Percentiles rank a stretch among this genome's conserved stretches.
Evolutionary conservation across 1,140 invertebrate genomes (phyloP).

Genomic region (Atopsyche davidsoni): DNA sequence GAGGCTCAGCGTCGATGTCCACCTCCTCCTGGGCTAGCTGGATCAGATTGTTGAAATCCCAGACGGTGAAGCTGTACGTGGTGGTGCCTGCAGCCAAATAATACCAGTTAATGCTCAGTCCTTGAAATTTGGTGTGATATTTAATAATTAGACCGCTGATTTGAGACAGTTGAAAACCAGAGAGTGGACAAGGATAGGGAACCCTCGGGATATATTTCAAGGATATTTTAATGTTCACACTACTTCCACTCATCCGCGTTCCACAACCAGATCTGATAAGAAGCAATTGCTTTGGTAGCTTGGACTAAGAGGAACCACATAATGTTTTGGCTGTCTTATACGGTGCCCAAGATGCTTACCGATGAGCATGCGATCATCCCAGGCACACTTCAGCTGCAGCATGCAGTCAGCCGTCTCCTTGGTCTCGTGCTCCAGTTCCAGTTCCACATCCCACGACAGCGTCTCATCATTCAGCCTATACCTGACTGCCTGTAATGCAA

Average conservation of each 20-base stretch:
- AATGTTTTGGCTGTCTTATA: background rate
- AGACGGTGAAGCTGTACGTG: conserved; percentile 74
- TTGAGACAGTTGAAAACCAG: too few relatives aligned
- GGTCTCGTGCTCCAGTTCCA: conserved; percentile 55
- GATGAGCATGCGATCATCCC: conserved; percentile 71
- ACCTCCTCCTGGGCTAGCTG: conserved; percentile 16
- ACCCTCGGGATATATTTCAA: too few relatives aligned
- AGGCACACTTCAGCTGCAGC: conserved; percentile 76
- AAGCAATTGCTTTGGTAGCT: too few relatives aligned
- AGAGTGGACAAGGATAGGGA: too few relatives aligned
- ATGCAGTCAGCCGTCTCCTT: conserved; percentile 69
- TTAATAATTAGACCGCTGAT: too few relatives aligned
- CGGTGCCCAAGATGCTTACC: conserved; percentile 52
- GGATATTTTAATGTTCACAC: too few relatives aligned
- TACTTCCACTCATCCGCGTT: too few relatives aligned
- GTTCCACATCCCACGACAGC: conserved; percentile 54
- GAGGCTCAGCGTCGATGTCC: conserved; percentile 35
- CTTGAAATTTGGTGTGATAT: too few relatives aligned
- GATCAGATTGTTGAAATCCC: conserved; percentile 55
- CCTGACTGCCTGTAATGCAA: conserved; percentile 33
- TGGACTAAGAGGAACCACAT: too few relatives aligned
- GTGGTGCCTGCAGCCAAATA: conserved; percentile 55
- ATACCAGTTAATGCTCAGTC: too few relatives aligned
- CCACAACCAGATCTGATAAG: too few relatives aligned
- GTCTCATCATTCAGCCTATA: conserved; percentile 46